Evolutionary conservation across 2,888 invertebrate genomes (phyloP), one percentile per base, ranked within the genome.

Genomic region (Amphipyra tragopoginis): DNA sequence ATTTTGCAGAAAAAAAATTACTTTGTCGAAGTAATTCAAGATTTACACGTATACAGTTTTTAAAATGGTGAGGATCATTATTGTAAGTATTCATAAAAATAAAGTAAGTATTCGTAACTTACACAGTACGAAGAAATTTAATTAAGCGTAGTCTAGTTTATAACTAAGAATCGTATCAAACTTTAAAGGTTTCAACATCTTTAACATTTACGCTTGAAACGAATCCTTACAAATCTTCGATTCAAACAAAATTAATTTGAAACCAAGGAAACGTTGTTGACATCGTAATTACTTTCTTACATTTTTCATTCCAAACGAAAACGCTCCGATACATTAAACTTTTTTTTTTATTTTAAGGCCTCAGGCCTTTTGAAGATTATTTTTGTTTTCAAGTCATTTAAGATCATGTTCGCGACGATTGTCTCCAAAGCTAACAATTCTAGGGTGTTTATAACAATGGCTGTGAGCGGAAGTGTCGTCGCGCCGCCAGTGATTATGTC

Each of bases 401-500:
- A 65, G 65, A 72, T 73, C 73, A 80, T 59, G 70, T 71, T 77
- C 71, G 72, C 68, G 69, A 70, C 58, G 60, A 72, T 79, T 72
- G 72, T 75, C 62, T 68, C 57, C 68, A 61, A 72, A 61, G 64
- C 66, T 62, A 75, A 65, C 61, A 73, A 73, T 78, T 82, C 68
- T 84, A 86, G 83, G 85, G 66, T 88, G 79, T 85, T 71, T 79
- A 65, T 81, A 85, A 70, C 70, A 74, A 72, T 80, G 75, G 77
- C 76, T 82, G 59, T 65, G 82, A 81, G 82, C 82, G 79, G 85
- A 86, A 83, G 80, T 73, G 72, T 77, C 85, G 81, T 81, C 85
- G 86, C 87, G 90, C 85, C 87, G 90, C 92, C 90, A 93, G 91
- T 93, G 89, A 92, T 93, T 83, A 83, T 93, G 85, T 94, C 89